These are phyloP conservation scores for Tricholaema leucomelas DNA, from an alignment of 2,113 vertebrate species.

Conservation along the genomic window DNA sequence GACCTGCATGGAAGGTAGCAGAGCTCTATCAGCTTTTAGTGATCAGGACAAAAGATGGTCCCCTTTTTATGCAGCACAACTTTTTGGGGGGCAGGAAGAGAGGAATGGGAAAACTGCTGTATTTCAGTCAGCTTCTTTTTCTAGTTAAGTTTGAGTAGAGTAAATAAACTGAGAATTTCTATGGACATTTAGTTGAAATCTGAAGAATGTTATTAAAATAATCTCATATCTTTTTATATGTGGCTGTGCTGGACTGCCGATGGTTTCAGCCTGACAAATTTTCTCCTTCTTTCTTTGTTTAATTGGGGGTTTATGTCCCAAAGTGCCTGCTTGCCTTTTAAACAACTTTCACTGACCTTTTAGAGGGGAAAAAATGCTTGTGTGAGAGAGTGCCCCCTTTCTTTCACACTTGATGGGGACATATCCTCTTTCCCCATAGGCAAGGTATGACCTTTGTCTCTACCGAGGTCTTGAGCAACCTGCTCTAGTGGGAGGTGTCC, in stretches of 20 bases:
- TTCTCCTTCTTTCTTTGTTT: background rate
- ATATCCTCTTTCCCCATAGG: fast-evolving
- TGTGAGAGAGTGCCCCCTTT: background rate
- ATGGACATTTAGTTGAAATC: background rate
- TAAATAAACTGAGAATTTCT: background rate
- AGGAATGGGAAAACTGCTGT: background rate
- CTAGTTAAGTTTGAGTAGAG: fast-evolving
- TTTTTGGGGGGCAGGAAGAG: background rate
- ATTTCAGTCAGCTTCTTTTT: background rate
- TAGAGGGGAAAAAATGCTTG: background rate
- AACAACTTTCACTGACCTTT: background rate
- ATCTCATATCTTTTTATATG: fast-evolving
- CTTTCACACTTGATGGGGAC: background rate
- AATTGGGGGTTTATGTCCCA: background rate
- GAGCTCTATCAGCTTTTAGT: background rate
- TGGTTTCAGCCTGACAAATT: background rate
- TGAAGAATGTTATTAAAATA: background rate
- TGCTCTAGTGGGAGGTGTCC: no score
- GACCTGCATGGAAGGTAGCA: background rate
- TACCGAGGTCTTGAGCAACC: no score
- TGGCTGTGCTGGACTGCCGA: background rate
- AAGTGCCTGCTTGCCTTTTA: background rate
- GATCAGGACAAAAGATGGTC: background rate
- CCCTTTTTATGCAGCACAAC: background rate
- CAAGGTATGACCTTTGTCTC: background rate